A percentile compares a stretch with the other conserved stretches of the same genome.
phyloP scores from a whole-genome alignment of 2,113 vertebrate genomes.

The Spermophilus dauricus region DNA sequence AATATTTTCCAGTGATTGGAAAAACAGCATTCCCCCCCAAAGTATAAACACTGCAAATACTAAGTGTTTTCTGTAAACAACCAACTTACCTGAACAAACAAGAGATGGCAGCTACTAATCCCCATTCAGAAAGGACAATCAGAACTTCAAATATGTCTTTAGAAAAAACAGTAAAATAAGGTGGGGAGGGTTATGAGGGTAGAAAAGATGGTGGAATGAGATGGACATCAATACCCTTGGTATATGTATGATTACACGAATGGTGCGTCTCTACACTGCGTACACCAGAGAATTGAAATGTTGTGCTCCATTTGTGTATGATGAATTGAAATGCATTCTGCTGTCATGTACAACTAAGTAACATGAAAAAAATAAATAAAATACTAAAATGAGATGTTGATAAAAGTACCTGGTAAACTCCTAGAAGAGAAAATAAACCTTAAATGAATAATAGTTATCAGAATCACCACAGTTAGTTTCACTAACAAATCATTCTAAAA shows the following conservation, averaged over 20 bases:
- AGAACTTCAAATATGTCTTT: not conserved
- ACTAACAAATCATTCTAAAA: conserved; percentile 8
- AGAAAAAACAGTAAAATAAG: not conserved
- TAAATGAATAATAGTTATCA: not conserved
- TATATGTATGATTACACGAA: too few relatives aligned
- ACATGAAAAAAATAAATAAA: not conserved
- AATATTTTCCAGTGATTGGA: not conserved
- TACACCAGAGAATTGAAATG: too few relatives aligned
- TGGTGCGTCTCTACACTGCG: too few relatives aligned
- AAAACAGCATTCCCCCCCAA: not conserved
- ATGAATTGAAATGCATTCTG: too few relatives aligned
- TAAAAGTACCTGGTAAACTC: not conserved
- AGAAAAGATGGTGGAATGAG: too few relatives aligned
- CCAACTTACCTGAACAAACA: not conserved
- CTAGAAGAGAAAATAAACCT: not conserved
- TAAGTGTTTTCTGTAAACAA: conserved; percentile 26
- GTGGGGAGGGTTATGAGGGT: too few relatives aligned
- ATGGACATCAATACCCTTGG: too few relatives aligned
- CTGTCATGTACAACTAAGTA: too few relatives aligned
- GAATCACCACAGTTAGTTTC: not conserved
- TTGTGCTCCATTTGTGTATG: too few relatives aligned
- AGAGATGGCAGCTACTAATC: not conserved
- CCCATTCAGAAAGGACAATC: not conserved
- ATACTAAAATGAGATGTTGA: not conserved
- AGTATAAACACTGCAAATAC: not conserved